Evolutionary conservation across 2,797 vertebrate species (phyloP), one percentile per base, ranked within the genome.

Genomic region (Nannoperca obscura): DNA sequence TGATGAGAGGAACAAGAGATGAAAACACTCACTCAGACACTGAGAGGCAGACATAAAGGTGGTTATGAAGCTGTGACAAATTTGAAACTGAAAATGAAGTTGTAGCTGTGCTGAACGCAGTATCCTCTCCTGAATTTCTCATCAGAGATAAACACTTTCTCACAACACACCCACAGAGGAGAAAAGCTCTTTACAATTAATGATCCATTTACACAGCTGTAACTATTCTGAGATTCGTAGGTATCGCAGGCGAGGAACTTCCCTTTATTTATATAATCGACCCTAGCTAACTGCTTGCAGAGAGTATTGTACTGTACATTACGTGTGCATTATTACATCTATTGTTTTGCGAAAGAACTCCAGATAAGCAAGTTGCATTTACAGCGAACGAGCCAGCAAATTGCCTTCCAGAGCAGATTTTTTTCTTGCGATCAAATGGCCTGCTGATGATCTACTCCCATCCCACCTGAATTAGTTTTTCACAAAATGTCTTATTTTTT

Each of bases 301-400:
- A 76, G 50, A 75, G 32, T 78, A 64, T 49, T 52, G 40, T 36
- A 50, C 73, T 74, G 76, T 80, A 75, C 69, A 65, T 83, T 82
- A 74, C 53, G 71, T 64, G 63, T 76, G 38, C 71, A 69, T 82
- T 71, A 81, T 85, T 74, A 59, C 74, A 67, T 69, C 78, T 60
- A 88, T 82, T 88, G 68, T 82, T 82, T 89, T 85, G 84, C 88
- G 89, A 85, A 92, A 71, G 36, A 82, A 44, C 59, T 80, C 71
- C 58, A 49, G 69, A 83, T 74, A 77, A 74, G 76, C 67, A 68
- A 67, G 70, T 76, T 76, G 70, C 64, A 61, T 78, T 88, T 64
- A 67, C 71, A 74, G 63, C 3, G 3, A 73, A 58, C 67, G 2
- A 73, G 58, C 67, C 65, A 38, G 71, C 63, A 88, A 88, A 91